Conservation (phyloP, 1,140 invertebrate genomes). For the Luehdorfia chinensis region DNA sequence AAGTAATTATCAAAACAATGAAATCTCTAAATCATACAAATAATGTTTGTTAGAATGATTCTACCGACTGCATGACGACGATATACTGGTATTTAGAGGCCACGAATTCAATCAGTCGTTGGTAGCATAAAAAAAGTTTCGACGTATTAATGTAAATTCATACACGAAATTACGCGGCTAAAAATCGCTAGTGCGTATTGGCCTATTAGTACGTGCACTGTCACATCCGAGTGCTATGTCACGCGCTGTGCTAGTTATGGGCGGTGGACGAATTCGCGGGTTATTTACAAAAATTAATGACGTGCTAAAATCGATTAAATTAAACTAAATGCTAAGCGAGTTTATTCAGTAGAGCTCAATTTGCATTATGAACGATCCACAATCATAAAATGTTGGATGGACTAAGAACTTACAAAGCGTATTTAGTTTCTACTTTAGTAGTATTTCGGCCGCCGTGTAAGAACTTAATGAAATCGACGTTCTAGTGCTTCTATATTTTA, state of each 20-base stretch:
- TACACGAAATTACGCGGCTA: too few relatives aligned
- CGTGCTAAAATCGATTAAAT: conserved; percentile 18
- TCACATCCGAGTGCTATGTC: conserved; percentile 32
- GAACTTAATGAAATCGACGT: conserved; percentile 31
- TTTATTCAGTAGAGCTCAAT: background rate
- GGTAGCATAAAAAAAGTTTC: too few relatives aligned
- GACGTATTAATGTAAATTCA: too few relatives aligned
- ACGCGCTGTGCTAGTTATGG: conserved; percentile 40
- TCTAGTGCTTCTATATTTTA: conserved; percentile 32
- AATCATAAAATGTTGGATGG: background rate
- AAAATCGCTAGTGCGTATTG: conserved; percentile 14
- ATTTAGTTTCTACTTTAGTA: background rate
- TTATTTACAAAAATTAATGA: conserved; percentile 37
- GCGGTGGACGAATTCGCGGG: conserved; percentile 22
- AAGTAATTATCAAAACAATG: too few relatives aligned
- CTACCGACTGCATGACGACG: too few relatives aligned
- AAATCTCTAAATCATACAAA: too few relatives aligned
- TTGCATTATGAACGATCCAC: background rate
- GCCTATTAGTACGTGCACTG: conserved; percentile 19
- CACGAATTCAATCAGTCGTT: too few relatives aligned
- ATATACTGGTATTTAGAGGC: too few relatives aligned
- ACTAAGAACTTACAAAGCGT: background rate
- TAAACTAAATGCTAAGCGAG: conserved; percentile 2
- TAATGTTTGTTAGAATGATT: too few relatives aligned
- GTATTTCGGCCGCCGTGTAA: background rate